Percentiles rank a stretch among this genome's conserved stretches.
Conservation (phyloP, 2,888 invertebrate species). For the Thalpophila matura region DNA sequence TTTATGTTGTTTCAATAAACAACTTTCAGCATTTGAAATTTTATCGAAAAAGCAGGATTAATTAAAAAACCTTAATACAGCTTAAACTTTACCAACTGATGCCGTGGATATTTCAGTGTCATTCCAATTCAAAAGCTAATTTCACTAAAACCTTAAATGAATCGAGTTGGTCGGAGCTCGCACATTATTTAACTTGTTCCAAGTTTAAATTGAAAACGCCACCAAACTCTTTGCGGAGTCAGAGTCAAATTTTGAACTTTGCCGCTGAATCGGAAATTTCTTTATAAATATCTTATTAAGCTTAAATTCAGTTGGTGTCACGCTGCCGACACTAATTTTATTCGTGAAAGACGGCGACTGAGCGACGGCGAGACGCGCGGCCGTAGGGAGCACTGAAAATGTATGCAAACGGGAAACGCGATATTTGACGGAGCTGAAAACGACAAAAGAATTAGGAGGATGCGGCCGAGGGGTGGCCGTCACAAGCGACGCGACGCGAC, state of each 20-base stretch:
- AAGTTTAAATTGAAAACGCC: conserved; percentile 91
- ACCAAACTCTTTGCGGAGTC: conserved; percentile 89
- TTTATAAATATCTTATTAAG: conserved; percentile 91
- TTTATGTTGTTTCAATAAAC: too few relatives aligned
- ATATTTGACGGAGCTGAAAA: conserved; percentile 89
- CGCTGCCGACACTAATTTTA: conserved; percentile 90
- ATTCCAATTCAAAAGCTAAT: conserved; percentile 89
- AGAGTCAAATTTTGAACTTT: conserved; percentile 90
- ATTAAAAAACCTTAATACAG: conserved; percentile 74
- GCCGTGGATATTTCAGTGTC: conserved; percentile 84
- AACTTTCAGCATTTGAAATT: conserved; percentile 35
- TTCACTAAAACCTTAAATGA: conserved; percentile 90
- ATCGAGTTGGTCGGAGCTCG: conserved; percentile 88
- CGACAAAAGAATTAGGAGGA: conserved; percentile 88
- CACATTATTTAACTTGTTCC: conserved; percentile 90
- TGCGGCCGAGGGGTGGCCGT: conserved; percentile 46
- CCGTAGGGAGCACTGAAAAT: conserved; percentile 81
- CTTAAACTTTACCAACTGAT: conserved; percentile 73
- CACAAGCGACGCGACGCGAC: conserved; percentile 63
- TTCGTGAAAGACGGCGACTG: conserved; percentile 87
- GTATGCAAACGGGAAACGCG: conserved; percentile 89
- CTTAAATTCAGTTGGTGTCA: conserved; percentile 90
- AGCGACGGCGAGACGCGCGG: conserved; percentile 68
- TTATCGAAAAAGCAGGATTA: conserved; percentile 71
- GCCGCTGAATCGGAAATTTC: conserved; percentile 90